Percentiles rank a stretch among this genome's conserved stretches.
These are phyloP conservation scores for Lepidocyrtoides sp. DNA, from an alignment of 2,888 invertebrate genomes.

Conservation along the genomic window DNA sequence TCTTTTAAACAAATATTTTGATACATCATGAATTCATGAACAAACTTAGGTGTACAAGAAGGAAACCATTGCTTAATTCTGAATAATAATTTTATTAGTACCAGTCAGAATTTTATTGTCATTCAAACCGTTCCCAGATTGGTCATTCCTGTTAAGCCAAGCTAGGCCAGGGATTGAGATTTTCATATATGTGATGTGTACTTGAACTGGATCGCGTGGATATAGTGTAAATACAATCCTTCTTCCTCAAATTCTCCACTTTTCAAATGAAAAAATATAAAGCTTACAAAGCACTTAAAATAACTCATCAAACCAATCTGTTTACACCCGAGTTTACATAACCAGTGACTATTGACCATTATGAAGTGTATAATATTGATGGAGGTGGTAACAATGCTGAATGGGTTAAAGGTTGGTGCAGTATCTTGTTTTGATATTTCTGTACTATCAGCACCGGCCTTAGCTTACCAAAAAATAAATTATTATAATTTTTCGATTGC, in stretches of 20 bases:
- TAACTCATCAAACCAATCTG: too few relatives aligned
- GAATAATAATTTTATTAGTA: slow-evolving; percentile 21
- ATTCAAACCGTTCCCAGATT: neutral
- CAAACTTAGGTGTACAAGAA: neutral
- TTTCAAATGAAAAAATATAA: too few relatives aligned
- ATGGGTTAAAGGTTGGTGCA: slow-evolving; percentile 33
- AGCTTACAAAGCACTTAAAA: too few relatives aligned
- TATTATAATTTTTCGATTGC: neutral
- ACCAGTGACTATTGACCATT: too few relatives aligned
- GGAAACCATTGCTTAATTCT: neutral
- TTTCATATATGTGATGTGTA: neutral
- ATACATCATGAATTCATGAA: neutral
- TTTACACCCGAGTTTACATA: too few relatives aligned
- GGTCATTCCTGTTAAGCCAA: neutral
- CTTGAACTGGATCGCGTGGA: neutral
- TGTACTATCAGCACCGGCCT: neutral
- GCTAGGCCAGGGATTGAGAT: too few relatives aligned
- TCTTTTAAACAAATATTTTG: neutral
- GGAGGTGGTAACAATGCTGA: too few relatives aligned
- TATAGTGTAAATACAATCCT: neutral
- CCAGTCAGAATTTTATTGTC: too few relatives aligned
- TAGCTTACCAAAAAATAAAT: neutral
- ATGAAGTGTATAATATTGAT: too few relatives aligned
- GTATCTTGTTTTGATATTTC: neutral
- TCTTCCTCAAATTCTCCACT: neutral